These are phyloP conservation scores for Andrena marginata DNA, from an alignment of 2,888 invertebrate species.

Conservation along the genomic window DNA sequence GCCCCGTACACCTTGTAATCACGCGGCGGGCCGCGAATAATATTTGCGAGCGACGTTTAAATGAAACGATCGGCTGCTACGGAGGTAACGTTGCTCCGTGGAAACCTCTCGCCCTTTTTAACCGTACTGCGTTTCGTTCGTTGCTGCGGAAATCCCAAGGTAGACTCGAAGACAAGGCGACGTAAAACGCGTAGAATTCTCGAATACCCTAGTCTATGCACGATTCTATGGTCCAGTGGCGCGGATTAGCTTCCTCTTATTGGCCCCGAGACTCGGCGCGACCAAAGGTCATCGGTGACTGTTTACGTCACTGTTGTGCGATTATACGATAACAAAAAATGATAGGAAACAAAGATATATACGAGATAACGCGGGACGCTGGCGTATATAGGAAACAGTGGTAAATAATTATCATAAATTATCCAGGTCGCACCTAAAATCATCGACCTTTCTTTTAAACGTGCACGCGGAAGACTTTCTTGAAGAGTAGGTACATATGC, in stretches of 20 bases:
- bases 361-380: too few species aligned
- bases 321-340: background rate
- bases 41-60: constrained; percentile 30
- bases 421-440: too few species aligned
- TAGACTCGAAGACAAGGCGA: background rate
- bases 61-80: constrained; percentile 34
- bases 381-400: too few species aligned
- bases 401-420: too few species aligned
- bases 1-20: constrained; percentile 45
- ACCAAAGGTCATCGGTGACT: background rate
- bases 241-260: background rate
- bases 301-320: background rate
- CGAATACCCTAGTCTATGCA: background rate
- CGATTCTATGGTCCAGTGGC: background rate
- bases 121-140: background rate
- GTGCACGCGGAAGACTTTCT: too few species aligned
- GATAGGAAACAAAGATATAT: background rate
- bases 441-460: too few species aligned
- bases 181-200: background rate
- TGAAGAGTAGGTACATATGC: too few species aligned
- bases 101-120: constrained; percentile 13
- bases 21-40: constrained; percentile 30
- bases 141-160: background rate
- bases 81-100: background rate
- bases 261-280: background rate